Evolutionary conservation across 2,113 vertebrate species (phyloP).

Genomic region (Nothoprocta pentlandii): DNA sequence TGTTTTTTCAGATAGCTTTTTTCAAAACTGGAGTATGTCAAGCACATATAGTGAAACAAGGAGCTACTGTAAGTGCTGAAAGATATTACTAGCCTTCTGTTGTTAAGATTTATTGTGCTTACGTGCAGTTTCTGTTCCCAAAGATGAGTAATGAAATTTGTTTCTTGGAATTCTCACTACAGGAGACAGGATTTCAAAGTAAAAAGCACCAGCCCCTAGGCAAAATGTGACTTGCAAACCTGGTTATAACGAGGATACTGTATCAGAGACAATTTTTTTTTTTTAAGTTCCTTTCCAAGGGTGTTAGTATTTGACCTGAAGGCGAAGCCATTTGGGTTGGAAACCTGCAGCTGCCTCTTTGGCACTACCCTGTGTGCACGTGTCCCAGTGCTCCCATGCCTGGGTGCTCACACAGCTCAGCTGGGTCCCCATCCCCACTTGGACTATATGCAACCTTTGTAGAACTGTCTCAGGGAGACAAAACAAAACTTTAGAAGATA

Average conservation of each 20-base stretch:
- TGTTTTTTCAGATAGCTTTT: conserved; percentile 79
- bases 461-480: background rate
- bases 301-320: accelerated
- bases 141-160: background rate
- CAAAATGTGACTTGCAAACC: background rate
- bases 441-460: background rate
- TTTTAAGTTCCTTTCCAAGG: background rate
- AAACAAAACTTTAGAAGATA: background rate
- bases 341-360: background rate
- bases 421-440: background rate
- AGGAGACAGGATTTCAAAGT: background rate
- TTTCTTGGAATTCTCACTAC: background rate
- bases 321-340: background rate
- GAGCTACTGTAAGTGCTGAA: conserved; percentile 81
- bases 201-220: background rate
- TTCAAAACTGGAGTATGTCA: conserved; percentile 85
- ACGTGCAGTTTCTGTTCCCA: background rate
- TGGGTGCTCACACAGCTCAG: background rate
- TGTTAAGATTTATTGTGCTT: background rate
- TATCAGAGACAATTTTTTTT: background rate
- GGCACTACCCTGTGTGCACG: accelerated
- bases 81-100: background rate
- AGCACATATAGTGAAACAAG: conserved; percentile 75
- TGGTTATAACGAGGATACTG: background rate
- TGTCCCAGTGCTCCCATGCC: background rate